Percentiles rank a stretch among this genome's conserved stretches.
These are phyloP conservation scores for Zeugodacus cucurbitae DNA, from an alignment of 1,140 invertebrate species.

Conservation along the genomic window DNA sequence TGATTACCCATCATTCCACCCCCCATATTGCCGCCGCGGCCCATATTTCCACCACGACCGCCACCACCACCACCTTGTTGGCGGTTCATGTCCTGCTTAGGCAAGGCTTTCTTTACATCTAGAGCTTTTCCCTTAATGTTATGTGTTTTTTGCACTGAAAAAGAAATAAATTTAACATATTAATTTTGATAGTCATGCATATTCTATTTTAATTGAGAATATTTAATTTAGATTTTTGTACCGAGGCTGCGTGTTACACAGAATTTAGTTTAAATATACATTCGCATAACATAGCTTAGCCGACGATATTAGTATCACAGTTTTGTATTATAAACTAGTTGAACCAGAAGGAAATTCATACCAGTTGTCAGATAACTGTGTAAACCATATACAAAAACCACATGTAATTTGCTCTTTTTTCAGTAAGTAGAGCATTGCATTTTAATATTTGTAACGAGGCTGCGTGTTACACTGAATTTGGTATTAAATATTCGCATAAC, in stretches of 20 bases:
- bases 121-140: constrained; percentile 80
- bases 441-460: constrained; percentile 58
- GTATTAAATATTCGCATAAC: constrained; percentile 66
- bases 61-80: constrained; percentile 53
- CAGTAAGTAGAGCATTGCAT: neutral
- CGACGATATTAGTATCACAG: constrained; percentile 70
- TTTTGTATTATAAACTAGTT: constrained; percentile 70
- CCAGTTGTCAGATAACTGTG: constrained; percentile 1
- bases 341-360: neutral
- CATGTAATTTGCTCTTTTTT: neutral
- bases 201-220: neutral
- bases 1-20: constrained; percentile 54
- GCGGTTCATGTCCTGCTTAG: constrained; percentile 74
- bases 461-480: constrained; percentile 55
- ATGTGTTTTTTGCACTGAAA: constrained; percentile 77
- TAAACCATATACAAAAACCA: neutral
- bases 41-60: constrained; percentile 52
- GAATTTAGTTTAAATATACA: constrained; percentile 63
- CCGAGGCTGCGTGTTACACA: constrained; percentile 61
- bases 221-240: constrained; percentile 42
- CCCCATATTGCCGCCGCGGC: constrained; percentile 51
- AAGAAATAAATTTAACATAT: constrained; percentile 37
- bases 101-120: constrained; percentile 84
- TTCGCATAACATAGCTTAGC: constrained; percentile 63
- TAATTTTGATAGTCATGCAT: neutral